phyloP scores from a whole-genome alignment of 2,113 vertebrate genomes.

The Malaclemys terrapin region DNA sequence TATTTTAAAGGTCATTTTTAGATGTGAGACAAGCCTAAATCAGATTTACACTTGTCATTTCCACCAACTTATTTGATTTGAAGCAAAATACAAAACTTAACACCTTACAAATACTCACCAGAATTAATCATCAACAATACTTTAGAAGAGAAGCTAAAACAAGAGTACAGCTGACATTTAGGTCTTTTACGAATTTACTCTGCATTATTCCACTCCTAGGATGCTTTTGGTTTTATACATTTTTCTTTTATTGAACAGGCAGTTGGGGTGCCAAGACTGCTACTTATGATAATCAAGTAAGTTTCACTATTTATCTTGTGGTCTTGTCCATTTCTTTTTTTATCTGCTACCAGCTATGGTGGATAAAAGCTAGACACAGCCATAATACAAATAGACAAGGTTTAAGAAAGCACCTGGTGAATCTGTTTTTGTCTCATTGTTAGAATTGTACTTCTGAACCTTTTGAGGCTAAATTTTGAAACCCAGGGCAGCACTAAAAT shows the following conservation, averaged over 20 bases:
- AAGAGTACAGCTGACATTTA: neutral
- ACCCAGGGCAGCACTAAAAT: neutral
- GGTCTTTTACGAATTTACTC: neutral
- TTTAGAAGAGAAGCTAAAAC: neutral
- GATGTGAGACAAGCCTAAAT: neutral
- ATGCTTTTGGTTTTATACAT: neutral
- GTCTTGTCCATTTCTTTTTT: neutral
- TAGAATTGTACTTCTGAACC: neutral
- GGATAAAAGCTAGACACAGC: neutral
- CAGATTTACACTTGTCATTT: slow-evolving; percentile 17
- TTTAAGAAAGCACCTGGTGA: neutral
- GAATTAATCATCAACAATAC: neutral
- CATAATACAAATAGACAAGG: neutral
- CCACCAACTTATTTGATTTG: neutral
- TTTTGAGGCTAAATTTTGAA: neutral
- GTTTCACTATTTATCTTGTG: neutral
- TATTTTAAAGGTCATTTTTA: slow-evolving; percentile 25
- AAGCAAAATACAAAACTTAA: slow-evolving; percentile 32
- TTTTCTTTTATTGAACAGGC: neutral
- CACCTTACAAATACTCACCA: neutral
- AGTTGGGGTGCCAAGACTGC: fast-evolving
- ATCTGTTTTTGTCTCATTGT: neutral
- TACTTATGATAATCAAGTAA: fast-evolving
- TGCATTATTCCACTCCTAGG: neutral
- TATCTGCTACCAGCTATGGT: neutral